Conservation (phyloP, 2,888 invertebrate genomes). For the Lathronympha strigana region DNA sequence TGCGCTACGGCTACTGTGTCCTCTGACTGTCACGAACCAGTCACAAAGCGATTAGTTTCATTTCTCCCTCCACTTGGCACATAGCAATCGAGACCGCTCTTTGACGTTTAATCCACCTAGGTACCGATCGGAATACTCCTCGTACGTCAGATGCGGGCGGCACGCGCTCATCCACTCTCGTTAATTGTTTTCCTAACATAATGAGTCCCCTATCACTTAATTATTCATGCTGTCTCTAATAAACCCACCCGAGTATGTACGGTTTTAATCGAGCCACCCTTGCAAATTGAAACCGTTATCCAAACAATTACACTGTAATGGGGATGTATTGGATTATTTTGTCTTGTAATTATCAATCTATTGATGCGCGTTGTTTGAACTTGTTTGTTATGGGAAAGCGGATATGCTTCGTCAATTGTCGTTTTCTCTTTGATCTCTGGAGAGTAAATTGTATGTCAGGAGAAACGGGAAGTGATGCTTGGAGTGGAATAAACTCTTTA, state of each 20-base stretch:
- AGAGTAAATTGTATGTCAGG: background rate
- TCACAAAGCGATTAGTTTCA: background rate
- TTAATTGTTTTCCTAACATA: slow-evolving; percentile 66
- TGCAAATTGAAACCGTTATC: slow-evolving; percentile 43
- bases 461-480: background rate
- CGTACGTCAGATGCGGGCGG: slow-evolving; percentile 68
- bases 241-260: slow-evolving; percentile 41
- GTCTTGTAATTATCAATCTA: slow-evolving; percentile 33
- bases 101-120: slow-evolving; percentile 8
- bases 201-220: slow-evolving; percentile 65
- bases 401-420: background rate
- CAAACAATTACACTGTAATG: slow-evolving; percentile 40
- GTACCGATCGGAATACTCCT: background rate
- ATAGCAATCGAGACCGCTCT: background rate
- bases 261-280: slow-evolving; percentile 43
- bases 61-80: background rate
- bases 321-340: slow-evolving; percentile 40
- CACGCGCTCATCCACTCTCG: slow-evolving; percentile 70
- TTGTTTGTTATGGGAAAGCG: slow-evolving; percentile 14
- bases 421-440: background rate
- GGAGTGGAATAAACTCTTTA: background rate
- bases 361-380: slow-evolving; percentile 26
- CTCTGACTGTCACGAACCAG: too few relatives aligned
- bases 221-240: slow-evolving; percentile 44
- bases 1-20: too few relatives aligned